Evolutionary conservation across 1,140 invertebrate genomes (phyloP), one percentile per base, ranked within the genome.

Genomic region (Mamestra configurata): DNA sequence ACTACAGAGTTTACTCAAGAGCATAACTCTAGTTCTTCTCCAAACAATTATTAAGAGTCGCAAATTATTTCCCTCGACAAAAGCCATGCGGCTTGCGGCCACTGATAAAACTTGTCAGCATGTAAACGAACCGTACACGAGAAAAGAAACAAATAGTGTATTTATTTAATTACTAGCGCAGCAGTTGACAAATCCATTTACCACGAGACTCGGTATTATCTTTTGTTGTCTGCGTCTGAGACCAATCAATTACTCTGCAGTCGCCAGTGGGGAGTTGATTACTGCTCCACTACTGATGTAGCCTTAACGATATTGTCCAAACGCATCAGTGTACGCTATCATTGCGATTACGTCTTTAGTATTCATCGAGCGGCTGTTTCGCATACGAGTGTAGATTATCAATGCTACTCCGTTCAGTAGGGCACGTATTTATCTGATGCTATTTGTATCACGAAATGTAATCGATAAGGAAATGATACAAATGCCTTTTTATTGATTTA

Each of bases 151-250:
- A 86, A 77, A 82, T 84, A 80, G 82, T 88, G 85, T 90, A 90
- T 90, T 92, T 93, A 93, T 93, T 93, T 90, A 93, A 93, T 94
- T 93, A 93, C 83, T 85, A 64, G 83, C 88, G 64, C 84, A 87
- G 86, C 88, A 87, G 90, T 93, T 94, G 92, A 94, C 92, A 93
- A 94, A 93, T 94, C 89, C 89, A 92, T 93, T 93, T 90, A 92
- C 84, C 88, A 84, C 86, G 82, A 88, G 76, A 86, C 79, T 57
- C 84, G 84, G 84, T 85, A 86, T 90, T 93, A 92, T 93, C 90
- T 93, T 92, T 90, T 90, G 92, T 92, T 89, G 91, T 93, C 91
- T 91, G 84, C 85, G 86, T 85, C 88, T 89, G 88, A 90, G 90
- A 91, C 89, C 92, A 91, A 94, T 94, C 93, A 91, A 93, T 92